A percentile compares a stretch with the other conserved stretches of the same genome.
Evolutionary conservation across 2,888 invertebrate species (phyloP).

Genomic region (Xestia rhomboidea): DNA sequence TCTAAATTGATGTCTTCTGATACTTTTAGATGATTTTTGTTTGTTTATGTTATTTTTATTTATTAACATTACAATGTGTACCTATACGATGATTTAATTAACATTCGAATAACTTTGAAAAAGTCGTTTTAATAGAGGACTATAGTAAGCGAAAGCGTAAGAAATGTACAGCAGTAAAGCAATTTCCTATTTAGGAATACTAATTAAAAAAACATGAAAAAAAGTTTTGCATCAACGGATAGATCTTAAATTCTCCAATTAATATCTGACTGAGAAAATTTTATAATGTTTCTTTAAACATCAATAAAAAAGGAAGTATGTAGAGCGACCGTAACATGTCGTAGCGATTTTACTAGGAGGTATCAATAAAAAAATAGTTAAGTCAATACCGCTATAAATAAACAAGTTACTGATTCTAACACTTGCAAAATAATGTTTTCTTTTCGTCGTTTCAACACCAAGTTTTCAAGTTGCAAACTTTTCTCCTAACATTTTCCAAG

Average conservation of each 20-base stretch:
- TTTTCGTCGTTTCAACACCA: too few species aligned
- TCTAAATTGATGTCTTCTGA: neutral
- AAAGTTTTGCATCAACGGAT: neutral
- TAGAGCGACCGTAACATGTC: neutral
- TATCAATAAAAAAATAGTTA: neutral
- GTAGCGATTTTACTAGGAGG: too few species aligned
- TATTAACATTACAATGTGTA: neutral
- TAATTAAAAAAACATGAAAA: neutral
- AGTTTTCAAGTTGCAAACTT: slow-evolving; percentile 17
- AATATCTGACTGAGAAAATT: neutral
- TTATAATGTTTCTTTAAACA: neutral
- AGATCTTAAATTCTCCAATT: neutral
- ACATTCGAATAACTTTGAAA: neutral
- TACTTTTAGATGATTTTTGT: neutral
- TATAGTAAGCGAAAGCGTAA: neutral
- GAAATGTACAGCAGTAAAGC: neutral
- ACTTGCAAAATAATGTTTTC: neutral
- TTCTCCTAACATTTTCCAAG: slow-evolving; percentile 33
- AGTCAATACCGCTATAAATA: neutral
- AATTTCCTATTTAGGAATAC: neutral
- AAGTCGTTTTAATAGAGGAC: neutral
- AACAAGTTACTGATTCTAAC: neutral
- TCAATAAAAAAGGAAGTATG: neutral
- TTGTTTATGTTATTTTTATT: neutral
- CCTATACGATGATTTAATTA: neutral